Base-by-base conservation (phyloP, 2,888 invertebrate genomes). In the Lepidocyrtoides sp. region DNA sequence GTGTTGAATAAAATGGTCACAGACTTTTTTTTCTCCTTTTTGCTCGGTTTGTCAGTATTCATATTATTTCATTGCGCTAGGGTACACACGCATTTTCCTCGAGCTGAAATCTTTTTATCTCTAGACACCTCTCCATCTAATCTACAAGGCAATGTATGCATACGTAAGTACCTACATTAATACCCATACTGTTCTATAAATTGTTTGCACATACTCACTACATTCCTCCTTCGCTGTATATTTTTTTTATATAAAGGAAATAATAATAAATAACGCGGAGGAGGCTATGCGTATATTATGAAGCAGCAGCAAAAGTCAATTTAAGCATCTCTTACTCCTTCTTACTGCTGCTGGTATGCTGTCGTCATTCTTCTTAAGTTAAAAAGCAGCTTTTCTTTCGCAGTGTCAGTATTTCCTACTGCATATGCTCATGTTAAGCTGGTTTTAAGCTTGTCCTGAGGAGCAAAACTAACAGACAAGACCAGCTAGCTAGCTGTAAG, bases 251-350 rank as follows among this genome's bases (percentile, higher is more conserved):
- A 12, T 14, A 63, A 14, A 23, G 29, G 29, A 29, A 29, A 29
- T 29, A 63, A 63, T 29, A 63, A 63, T 63, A 63, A 63, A 63
- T 63, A 63, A 63, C 63, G 29, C 3, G 29, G 51, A 20, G 12
- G 60, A 8, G 12, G 60, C 60, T 41, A 7, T 63, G 63, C 63
- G 63, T 63, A 63, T 82, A 82, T 66, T 83, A 63, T 44, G 51
- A 17, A 29, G 14, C 29, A 41, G 8, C 36, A 41, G 36, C 41
- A 36, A 81, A 81, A 81, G 81, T 81, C 81, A 81, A 81, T 81
- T 60, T 81, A 81, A 57, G 17, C 14, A 57, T 57, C 36, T 36
- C 36, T 36, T 7, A 36, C 2, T 36, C 36, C 36, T 36, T 7
- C 36, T 7, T 36, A 36, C 36, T 12, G 57, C 79, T 26, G 12